phyloP scores from a whole-genome alignment of 2,797 vertebrate genomes.

The Malurus leucopterus region DNA sequence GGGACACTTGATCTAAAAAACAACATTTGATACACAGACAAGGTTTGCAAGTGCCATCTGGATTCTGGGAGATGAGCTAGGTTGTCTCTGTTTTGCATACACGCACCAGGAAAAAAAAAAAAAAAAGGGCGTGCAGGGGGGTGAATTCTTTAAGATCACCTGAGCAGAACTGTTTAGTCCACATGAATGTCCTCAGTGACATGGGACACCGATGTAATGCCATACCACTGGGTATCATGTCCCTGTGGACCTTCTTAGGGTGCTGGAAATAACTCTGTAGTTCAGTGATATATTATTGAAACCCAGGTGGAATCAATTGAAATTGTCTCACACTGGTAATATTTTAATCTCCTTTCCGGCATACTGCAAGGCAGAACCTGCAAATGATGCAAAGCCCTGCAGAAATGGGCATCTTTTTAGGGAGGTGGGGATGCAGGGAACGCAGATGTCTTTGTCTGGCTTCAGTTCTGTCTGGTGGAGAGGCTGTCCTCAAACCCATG shows the following conservation, averaged over 20 bases:
- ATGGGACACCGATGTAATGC: neutral
- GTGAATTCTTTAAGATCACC: constrained; percentile 26
- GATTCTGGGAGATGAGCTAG: constrained; percentile 43
- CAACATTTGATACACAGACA: constrained; percentile 63
- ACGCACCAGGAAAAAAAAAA: neutral
- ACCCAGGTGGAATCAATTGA: neutral
- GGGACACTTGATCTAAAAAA: constrained; percentile 64
- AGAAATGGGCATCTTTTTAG: neutral
- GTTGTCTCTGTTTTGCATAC: constrained; percentile 46
- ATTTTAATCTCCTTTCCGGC: neutral
- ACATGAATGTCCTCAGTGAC: neutral
- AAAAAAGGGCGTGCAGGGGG: neutral
- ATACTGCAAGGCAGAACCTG: neutral
- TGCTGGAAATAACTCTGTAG: neutral
- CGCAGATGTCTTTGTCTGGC: neutral
- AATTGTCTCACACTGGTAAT: neutral
- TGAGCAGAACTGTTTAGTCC: neutral
- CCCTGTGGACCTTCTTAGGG: neutral
- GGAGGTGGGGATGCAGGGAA: neutral
- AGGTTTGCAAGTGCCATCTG: constrained; percentile 60
- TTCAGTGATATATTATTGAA: neutral
- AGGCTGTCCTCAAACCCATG: neutral
- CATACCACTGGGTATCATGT: neutral
- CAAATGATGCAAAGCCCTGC: neutral
- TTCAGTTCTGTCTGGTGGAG: neutral